Conservation (phyloP, 2,888 invertebrate species). For the Idaea dimidiata region DNA sequence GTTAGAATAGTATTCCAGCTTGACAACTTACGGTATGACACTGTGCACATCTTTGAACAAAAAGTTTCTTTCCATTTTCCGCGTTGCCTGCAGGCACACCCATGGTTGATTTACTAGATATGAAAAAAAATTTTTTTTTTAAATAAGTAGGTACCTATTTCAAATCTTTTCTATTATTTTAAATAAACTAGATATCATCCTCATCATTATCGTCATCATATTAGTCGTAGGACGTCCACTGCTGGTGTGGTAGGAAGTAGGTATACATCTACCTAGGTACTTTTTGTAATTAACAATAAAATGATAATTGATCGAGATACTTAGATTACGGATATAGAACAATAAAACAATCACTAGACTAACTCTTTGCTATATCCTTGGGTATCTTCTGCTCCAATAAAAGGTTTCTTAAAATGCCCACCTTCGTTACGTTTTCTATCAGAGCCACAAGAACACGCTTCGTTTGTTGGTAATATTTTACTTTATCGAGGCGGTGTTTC, state of each 20-base stretch:
- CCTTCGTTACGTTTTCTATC: not conserved
- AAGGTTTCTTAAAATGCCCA: not conserved
- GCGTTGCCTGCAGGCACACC: slow-evolving; percentile 94
- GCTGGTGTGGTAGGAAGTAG: too few species aligned
- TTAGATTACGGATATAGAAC: too few species aligned
- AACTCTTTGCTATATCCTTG: not conserved
- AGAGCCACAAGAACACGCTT: not conserved
- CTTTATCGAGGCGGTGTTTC: not conserved
- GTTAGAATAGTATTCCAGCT: too few species aligned
- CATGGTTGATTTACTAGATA: slow-evolving; percentile 69
- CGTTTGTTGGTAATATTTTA: not conserved
- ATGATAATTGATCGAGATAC: too few species aligned
- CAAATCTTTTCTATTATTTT: too few species aligned
- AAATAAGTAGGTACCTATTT: too few species aligned
- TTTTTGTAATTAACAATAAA: too few species aligned
- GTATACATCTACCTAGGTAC: too few species aligned
- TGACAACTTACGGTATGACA: slow-evolving; percentile 91
- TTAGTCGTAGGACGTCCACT: too few species aligned
- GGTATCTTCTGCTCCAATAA: not conserved
- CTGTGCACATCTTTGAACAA: slow-evolving; percentile 97
- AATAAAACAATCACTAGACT: not conserved
- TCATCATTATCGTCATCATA: too few species aligned
- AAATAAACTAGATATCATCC: too few species aligned
- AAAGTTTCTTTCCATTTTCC: slow-evolving; percentile 98
- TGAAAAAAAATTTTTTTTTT: slow-evolving; percentile 18